A percentile compares a stretch with the other conserved stretches of the same genome.
Conservation (phyloP, 2,113 vertebrate species). For the Nicator chloris region DNA sequence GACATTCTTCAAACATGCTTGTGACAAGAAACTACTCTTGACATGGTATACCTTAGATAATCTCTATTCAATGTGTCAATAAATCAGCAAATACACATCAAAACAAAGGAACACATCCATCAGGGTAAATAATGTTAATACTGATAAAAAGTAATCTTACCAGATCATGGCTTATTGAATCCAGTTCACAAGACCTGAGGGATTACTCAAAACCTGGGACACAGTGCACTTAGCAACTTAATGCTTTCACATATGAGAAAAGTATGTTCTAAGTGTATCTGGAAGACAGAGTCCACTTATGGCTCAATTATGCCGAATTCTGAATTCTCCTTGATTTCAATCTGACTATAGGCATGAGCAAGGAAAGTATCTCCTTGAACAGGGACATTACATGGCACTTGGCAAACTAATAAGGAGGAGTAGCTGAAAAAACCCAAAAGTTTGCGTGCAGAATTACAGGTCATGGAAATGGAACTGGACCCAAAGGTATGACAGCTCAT, state of each 20-base stretch:
- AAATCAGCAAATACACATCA: background rate
- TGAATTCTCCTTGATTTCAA: background rate
- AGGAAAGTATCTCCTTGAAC: background rate
- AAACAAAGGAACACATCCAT: background rate
- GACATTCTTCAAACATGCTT: background rate
- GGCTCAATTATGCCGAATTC: accelerated
- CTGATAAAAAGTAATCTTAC: background rate
- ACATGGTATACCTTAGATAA: background rate
- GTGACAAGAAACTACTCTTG: background rate
- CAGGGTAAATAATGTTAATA: background rate
- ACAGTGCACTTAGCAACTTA: background rate
- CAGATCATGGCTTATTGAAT: background rate
- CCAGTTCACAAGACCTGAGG: background rate
- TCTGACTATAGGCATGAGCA: background rate
- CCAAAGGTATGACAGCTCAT: background rate
- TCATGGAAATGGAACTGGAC: background rate
- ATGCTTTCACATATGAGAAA: background rate
- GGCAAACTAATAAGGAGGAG: background rate
- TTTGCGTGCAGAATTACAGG: background rate
- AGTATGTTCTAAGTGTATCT: background rate
- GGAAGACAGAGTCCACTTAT: background rate
- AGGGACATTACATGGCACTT: background rate
- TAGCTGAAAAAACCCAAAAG: background rate
- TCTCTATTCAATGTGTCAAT: background rate
- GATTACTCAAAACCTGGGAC: background rate